A percentile compares a stretch with the other conserved stretches of the same genome.
Conservation (phyloP, 1,140 invertebrate genomes). For the Pseudachorutes palmiensis region DNA sequence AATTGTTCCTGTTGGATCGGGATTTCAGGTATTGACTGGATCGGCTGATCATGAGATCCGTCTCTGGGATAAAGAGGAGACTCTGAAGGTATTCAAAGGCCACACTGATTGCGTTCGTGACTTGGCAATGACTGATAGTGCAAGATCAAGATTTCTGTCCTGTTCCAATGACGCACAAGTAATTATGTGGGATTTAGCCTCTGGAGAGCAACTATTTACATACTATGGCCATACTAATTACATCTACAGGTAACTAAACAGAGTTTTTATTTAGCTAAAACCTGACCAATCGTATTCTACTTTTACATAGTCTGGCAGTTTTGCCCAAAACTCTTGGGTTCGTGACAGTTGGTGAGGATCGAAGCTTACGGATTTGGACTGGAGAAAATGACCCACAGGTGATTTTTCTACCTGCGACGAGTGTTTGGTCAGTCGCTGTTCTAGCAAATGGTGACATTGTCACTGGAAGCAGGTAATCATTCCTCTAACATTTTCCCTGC, state of each 20-base stretch:
- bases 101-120: conserved; percentile 86
- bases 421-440: conserved; percentile 77
- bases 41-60: conserved; percentile 86
- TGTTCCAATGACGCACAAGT: conserved; percentile 85
- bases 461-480: conserved; percentile 60
- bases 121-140: conserved; percentile 57
- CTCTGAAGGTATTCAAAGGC: conserved; percentile 44
- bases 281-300: neutral
- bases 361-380: conserved; percentile 75
- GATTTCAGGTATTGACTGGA: conserved; percentile 62
- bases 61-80: conserved; percentile 55
- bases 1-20: conserved; percentile 48
- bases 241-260: conserved; percentile 46
- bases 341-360: conserved; percentile 75
- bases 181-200: conserved; percentile 64
- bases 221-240: conserved; percentile 67
- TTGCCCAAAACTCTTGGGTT: conserved; percentile 53
- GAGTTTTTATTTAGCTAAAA: neutral
- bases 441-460: conserved; percentile 81
- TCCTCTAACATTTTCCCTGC: neutral
- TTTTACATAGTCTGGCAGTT: conserved; percentile 50
- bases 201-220: conserved; percentile 67
- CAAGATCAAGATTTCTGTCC: conserved; percentile 68
- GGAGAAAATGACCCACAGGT: conserved; percentile 55
- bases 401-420: conserved; percentile 70